Evolutionary conservation across 2,797 vertebrate species (phyloP).

Genomic region (Erpetoichthys calabaricus): DNA sequence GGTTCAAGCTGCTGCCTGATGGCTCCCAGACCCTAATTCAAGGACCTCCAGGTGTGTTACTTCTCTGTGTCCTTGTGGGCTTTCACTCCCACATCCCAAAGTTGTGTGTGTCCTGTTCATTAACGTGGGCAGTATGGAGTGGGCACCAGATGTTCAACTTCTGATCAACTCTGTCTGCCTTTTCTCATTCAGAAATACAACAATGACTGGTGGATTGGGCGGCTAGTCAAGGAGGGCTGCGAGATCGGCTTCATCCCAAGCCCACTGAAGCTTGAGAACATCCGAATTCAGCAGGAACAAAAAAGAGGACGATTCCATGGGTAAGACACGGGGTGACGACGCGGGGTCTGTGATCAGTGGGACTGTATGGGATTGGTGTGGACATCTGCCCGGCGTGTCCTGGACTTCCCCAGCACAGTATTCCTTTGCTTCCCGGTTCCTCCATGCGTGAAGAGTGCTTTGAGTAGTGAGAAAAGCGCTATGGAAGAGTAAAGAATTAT

Average conservation of each 20-base stretch:
- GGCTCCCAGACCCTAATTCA: too few relatives aligned
- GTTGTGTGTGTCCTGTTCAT: too few relatives aligned
- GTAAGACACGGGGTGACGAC: constrained; percentile 37
- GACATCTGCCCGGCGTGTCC: constrained; percentile 7
- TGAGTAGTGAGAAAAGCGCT: too few relatives aligned
- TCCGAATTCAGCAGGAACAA: constrained; percentile 86
- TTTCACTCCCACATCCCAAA: too few relatives aligned
- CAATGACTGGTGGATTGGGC: constrained; percentile 97
- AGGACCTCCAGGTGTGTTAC: too few relatives aligned
- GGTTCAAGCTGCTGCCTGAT: too few relatives aligned
- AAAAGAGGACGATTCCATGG: constrained; percentile 87
- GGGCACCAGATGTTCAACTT: too few relatives aligned
- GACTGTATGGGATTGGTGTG: background rate
- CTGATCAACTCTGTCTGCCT: too few relatives aligned
- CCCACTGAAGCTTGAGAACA: constrained; percentile 83
- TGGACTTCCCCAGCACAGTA: constrained; percentile 10
- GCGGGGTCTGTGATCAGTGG: background rate
- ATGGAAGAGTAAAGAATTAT: too few relatives aligned
- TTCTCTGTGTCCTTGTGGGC: too few relatives aligned
- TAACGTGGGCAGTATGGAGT: too few relatives aligned
- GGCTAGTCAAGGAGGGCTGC: constrained; percentile 93
- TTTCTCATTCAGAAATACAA: constrained; percentile 71
- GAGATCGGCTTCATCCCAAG: constrained; percentile 95
- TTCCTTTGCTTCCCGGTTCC: constrained; percentile 9
- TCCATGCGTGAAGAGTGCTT: too few relatives aligned